These are phyloP conservation scores for Gambusia holbrooki DNA, from an alignment of 2,113 vertebrate species.

Conservation along the genomic window DNA sequence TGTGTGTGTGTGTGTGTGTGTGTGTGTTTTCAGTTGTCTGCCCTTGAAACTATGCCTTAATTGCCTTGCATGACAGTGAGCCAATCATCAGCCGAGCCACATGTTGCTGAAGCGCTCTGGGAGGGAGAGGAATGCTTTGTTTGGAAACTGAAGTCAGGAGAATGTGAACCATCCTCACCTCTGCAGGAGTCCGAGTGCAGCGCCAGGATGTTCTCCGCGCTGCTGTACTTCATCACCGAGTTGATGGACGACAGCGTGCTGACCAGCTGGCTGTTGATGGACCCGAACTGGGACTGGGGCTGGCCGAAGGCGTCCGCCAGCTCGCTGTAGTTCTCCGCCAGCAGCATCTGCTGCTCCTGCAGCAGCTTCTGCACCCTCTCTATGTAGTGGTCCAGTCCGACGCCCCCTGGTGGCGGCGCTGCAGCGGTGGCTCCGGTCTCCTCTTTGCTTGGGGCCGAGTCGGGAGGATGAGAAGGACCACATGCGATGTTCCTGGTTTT, in stretches of 20 bases:
- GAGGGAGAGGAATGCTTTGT: not conserved
- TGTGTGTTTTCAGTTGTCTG: not conserved
- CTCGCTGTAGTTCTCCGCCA: constrained; percentile 95
- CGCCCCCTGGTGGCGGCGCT: constrained; percentile 61
- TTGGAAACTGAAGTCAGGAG: not conserved
- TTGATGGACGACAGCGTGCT: constrained; percentile 94
- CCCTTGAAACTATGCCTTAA: not conserved
- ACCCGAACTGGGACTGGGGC: constrained; percentile 91
- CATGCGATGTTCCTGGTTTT: constrained; percentile 94
- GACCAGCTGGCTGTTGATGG: constrained; percentile 93
- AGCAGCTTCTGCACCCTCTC: constrained; percentile 93
- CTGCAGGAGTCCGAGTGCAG: constrained; percentile 54
- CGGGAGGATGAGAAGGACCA: constrained; percentile 80
- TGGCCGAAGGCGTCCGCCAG: constrained; percentile 94
- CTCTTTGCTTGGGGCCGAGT: constrained; percentile 1
- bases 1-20: not conserved
- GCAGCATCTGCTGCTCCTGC: constrained; percentile 92
- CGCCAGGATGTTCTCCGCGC: constrained; percentile 81
- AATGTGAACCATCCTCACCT: constrained; percentile 58
- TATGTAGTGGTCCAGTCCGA: constrained; percentile 91
- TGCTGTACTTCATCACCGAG: constrained; percentile 89
- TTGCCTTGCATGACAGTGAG: not conserved
- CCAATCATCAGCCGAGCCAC: not conserved
- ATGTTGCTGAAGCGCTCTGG: not conserved
- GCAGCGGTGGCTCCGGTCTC: constrained; percentile 1